Evolutionary conservation across 1,140 invertebrate species (phyloP).

Genomic region (Spodoptera frugiperda): DNA sequence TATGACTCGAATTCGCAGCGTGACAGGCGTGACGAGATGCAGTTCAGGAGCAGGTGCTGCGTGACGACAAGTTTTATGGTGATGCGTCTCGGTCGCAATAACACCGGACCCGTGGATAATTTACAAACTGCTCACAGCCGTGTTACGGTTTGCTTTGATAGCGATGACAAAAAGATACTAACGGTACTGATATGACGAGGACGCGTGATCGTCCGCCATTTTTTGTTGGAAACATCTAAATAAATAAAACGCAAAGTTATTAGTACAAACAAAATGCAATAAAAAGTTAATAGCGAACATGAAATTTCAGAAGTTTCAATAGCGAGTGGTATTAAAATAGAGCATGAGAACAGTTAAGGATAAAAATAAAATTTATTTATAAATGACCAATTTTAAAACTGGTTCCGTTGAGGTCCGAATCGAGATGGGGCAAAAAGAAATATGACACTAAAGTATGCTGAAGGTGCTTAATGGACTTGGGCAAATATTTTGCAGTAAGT

Average conservation of each 20-base stretch:
- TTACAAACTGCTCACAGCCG: constrained; percentile 58
- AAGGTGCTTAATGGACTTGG: constrained; percentile 60
- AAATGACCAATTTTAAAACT: constrained; percentile 30
- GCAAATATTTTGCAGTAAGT: constrained; percentile 48
- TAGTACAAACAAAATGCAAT: not conserved
- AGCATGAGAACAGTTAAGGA: not conserved
- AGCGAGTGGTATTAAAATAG: not conserved
- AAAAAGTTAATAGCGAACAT: constrained; percentile 19
- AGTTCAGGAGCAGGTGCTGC: constrained; percentile 56
- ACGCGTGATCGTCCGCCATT: constrained; percentile 49
- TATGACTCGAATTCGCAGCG: constrained; percentile 57
- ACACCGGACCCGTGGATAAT: constrained; percentile 65
- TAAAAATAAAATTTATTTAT: constrained; percentile 34
- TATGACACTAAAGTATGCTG: constrained; percentile 63
- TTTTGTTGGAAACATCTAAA: constrained; percentile 29
- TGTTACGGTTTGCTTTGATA: constrained; percentile 54
- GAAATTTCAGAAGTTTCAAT: constrained; percentile 12
- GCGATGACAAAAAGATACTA: constrained; percentile 56
- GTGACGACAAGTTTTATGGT: constrained; percentile 61
- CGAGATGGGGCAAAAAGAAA: constrained; percentile 61
- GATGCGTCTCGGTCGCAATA: constrained; percentile 54
- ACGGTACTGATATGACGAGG: constrained; percentile 57
- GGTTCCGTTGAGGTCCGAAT: constrained; percentile 17
- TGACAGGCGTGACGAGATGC: constrained; percentile 60
- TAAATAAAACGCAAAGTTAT: constrained; percentile 17